Percentiles rank a stretch among this genome's conserved stretches.
phyloP scores from a whole-genome alignment of 2,113 vertebrate species.

The Alouatta palliata region DNA sequence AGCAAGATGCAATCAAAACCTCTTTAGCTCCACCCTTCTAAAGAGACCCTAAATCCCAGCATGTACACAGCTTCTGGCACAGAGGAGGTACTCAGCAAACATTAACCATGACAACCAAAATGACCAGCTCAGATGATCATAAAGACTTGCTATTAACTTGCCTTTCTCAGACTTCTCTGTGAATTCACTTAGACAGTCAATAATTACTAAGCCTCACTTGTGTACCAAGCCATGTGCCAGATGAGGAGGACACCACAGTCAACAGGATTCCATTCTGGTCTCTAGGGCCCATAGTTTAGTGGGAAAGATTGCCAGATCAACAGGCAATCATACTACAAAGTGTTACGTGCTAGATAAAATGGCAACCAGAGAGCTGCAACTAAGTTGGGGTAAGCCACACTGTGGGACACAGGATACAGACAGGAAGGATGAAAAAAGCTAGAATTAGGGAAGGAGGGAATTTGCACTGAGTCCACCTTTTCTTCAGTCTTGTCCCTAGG shows the following conservation, averaged over 20 bases:
- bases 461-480: background rate
- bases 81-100: background rate
- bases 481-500: background rate
- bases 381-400: background rate
- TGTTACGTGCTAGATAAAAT: background rate
- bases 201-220: background rate
- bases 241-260: background rate
- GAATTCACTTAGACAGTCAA: background rate
- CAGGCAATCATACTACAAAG: background rate
- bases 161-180: background rate
- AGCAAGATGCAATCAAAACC: constrained; percentile 41
- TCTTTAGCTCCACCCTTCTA: background rate
- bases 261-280: background rate
- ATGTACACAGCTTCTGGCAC: background rate
- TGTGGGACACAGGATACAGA: background rate
- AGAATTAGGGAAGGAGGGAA: background rate
- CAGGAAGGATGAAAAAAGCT: background rate
- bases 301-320: background rate
- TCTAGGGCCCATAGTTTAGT: background rate
- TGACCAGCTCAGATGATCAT: background rate
- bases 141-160: background rate
- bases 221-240: background rate
- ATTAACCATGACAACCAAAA: constrained; percentile 2
- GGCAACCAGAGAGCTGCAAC: background rate
- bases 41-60: background rate